Percentiles rank a stretch among this genome's conserved stretches.
phyloP scores from a whole-genome alignment of 2,113 vertebrate genomes.

The Zosterops japonicus region DNA sequence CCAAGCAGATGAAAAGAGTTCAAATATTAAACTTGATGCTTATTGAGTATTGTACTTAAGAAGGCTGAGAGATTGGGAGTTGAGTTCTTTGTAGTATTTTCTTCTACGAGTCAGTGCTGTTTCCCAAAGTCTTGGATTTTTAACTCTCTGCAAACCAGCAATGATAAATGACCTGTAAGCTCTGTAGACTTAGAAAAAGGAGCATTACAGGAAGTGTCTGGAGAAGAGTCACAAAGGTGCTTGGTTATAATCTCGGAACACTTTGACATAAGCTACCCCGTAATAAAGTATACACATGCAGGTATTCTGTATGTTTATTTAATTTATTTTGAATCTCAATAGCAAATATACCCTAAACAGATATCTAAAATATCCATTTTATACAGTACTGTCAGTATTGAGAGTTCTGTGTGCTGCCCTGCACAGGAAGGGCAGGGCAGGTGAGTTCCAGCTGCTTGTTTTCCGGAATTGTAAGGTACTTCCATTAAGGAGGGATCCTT shows the following conservation, averaged over 20 bases:
- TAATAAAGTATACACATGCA: background rate
- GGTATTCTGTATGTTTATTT: constrained; percentile 42
- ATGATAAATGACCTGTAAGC: background rate
- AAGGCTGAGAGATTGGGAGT: background rate
- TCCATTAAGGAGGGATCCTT: background rate
- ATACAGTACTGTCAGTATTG: constrained; percentile 62
- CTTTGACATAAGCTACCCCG: background rate
- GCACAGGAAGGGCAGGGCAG: background rate
- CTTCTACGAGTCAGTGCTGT: background rate
- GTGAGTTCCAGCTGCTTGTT: constrained; percentile 41
- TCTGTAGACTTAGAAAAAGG: background rate
- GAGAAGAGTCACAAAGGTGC: background rate
- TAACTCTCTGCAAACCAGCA: background rate
- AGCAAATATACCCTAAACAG: constrained; percentile 68
- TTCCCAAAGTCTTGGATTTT: background rate
- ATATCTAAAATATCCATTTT: constrained; percentile 40
- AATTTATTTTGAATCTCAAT: constrained; percentile 58
- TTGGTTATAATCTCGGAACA: background rate
- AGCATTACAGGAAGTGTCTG: background rate
- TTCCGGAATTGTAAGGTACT: constrained; percentile 1
- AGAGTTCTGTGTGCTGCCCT: constrained; percentile 35
- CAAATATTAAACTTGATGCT: background rate
- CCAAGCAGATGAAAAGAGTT: background rate
- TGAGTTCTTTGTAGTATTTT: background rate
- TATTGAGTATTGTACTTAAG: background rate